Percentiles rank a stretch among this genome's conserved stretches.
Evolutionary conservation across 2,113 vertebrate species (phyloP).

Genomic region (Gymnarchus niloticus): DNA sequence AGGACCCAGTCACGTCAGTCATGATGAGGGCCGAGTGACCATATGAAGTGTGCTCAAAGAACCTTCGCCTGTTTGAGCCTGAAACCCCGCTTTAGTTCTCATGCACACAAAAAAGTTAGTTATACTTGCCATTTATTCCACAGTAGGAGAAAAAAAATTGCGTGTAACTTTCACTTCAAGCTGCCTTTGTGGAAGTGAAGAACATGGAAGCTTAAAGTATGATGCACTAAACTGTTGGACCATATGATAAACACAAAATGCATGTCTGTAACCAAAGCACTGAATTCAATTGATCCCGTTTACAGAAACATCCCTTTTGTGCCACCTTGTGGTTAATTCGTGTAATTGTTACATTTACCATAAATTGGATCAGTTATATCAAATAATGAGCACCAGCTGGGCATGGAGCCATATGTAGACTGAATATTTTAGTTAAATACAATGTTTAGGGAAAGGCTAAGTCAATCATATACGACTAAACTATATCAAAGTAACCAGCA

Average conservation of each 20-base stretch:
- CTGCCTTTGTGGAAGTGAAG: neutral
- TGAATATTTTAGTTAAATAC: neutral
- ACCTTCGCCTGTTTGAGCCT: too few species aligned
- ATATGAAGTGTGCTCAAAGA: too few species aligned
- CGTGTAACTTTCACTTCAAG: neutral
- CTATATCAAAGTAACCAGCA: neutral
- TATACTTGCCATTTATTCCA: neutral
- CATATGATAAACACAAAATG: neutral
- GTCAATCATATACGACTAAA: neutral
- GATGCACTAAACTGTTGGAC: neutral
- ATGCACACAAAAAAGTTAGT: neutral
- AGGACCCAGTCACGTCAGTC: neutral
- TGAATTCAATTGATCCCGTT: neutral
- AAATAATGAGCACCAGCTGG: neutral
- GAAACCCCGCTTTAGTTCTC: too few species aligned
- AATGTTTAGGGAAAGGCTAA: neutral
- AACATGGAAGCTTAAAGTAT: neutral
- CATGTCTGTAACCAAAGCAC: neutral
- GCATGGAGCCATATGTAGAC: neutral
- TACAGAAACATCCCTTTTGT: neutral
- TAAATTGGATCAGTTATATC: neutral
- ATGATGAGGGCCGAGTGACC: neutral
- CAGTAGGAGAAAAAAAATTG: neutral
- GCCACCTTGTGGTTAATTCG: slow-evolving; percentile 8
- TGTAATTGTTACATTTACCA: neutral